Evolutionary conservation across 1,140 invertebrate species (phyloP).

Genomic region (Acromyrmex heyeri): DNA sequence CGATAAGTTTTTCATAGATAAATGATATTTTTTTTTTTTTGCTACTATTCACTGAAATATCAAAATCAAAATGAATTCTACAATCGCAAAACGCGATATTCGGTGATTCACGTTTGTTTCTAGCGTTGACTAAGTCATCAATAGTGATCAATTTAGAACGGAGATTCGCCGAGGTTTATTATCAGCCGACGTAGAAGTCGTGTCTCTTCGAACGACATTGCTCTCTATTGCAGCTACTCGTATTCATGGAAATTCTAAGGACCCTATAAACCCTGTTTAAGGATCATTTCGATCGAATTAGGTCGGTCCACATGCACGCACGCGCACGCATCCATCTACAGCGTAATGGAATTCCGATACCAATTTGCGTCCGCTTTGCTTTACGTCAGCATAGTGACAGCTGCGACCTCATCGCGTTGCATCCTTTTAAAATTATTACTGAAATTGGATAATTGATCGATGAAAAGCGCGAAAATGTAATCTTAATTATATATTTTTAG

Average conservation of each 20-base stretch:
- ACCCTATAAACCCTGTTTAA: constrained; percentile 71
- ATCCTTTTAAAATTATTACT: constrained; percentile 36
- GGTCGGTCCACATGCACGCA: constrained; percentile 43
- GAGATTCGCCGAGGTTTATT: not conserved
- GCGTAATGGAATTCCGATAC: constrained; percentile 73
- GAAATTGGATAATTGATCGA: constrained; percentile 28
- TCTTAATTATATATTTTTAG: not conserved
- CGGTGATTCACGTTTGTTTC: not conserved
- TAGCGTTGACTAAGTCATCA: not conserved
- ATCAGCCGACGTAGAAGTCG: constrained; percentile 9
- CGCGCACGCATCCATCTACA: constrained; percentile 23
- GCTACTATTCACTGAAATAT: not conserved
- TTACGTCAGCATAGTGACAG: constrained; percentile 54
- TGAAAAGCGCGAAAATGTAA: not conserved
- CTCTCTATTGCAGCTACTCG: constrained; percentile 28
- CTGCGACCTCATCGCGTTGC: constrained; percentile 21
- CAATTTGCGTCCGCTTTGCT: constrained; percentile 71
- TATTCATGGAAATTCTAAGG: constrained; percentile 74
- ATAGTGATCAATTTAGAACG: constrained; percentile 5
- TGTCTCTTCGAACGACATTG: constrained; percentile 7
- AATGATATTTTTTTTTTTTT: constrained; percentile 18
- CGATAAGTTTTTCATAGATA: not conserved
- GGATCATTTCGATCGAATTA: constrained; percentile 75
- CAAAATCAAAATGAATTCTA: constrained; percentile 15
- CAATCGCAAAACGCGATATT: constrained; percentile 4